These are phyloP conservation scores for Yoshiicerus persimilis DNA, from an alignment of 1,140 invertebrate species.

Conservation along the genomic window DNA sequence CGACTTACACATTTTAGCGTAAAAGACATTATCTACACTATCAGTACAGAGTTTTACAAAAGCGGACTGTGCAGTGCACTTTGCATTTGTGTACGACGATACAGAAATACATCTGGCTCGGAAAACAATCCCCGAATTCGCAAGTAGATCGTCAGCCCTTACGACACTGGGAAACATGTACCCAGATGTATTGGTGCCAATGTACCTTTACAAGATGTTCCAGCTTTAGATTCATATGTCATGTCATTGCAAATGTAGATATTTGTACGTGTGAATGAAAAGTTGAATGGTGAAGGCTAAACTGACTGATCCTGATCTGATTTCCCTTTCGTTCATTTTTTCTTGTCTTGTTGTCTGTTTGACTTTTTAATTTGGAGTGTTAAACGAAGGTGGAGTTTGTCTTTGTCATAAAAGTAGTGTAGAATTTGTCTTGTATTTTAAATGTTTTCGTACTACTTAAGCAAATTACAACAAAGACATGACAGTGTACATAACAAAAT, in stretches of 20 bases:
- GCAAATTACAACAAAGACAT: neutral
- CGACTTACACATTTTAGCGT: neutral
- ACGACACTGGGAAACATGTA: neutral
- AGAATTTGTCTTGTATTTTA: neutral
- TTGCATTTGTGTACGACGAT: neutral
- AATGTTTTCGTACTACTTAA: neutral
- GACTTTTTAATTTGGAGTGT: neutral
- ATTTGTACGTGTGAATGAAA: constrained; percentile 1
- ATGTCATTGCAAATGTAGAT: neutral
- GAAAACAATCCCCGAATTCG: neutral
- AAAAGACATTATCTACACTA: neutral
- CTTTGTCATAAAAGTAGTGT: neutral
- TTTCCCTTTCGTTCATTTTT: neutral
- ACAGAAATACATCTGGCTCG: neutral
- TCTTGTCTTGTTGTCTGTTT: neutral
- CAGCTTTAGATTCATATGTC: neutral
- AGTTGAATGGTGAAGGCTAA: neutral
- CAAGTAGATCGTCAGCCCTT: neutral
- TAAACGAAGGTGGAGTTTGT: neutral
- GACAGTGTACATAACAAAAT: neutral
- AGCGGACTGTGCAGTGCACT: neutral
- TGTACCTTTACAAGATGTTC: neutral
- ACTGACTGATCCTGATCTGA: neutral
- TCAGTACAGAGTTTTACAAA: neutral
- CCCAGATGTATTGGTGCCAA: neutral